A percentile compares a stretch with the other conserved stretches of the same genome.
These are phyloP conservation scores for Mythimna vitellina DNA, from an alignment of 2,888 invertebrate genomes.

Conservation along the genomic window DNA sequence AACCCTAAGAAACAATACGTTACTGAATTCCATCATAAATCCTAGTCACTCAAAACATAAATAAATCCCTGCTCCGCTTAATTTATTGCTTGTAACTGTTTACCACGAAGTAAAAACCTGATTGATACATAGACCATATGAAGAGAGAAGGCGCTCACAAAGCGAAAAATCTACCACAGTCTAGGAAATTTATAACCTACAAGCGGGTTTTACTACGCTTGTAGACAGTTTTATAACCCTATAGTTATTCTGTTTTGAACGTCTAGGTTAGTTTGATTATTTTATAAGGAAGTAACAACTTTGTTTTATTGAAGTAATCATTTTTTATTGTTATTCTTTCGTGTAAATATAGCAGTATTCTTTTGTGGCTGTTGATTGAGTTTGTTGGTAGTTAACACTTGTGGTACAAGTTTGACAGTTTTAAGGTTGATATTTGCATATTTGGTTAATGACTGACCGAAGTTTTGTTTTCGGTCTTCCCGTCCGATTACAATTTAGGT, in stretches of 20 bases:
- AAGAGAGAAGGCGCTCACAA: conserved; percentile 24
- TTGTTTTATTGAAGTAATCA: not conserved
- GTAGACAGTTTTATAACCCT: conserved; percentile 40
- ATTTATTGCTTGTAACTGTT: conserved; percentile 44
- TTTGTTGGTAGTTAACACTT: no score
- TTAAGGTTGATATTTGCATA: no score
- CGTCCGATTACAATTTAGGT: no score
- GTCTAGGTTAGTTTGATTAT: conserved; percentile 13
- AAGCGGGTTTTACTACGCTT: conserved; percentile 33
- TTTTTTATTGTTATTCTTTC: not conserved
- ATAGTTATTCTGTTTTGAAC: conserved; percentile 41
- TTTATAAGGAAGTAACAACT: conserved; percentile 2
- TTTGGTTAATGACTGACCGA: no score
- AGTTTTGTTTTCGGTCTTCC: no score
- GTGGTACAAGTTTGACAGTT: no score
- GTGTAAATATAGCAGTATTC: not conserved
- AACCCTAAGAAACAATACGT: not conserved
- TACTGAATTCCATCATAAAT: conserved; percentile 12
- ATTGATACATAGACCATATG: conserved; percentile 48
- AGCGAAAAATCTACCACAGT: conserved; percentile 31
- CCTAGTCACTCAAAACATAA: conserved; percentile 18
- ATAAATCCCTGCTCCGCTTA: conserved; percentile 23
- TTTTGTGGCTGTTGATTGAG: not conserved
- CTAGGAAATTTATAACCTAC: conserved; percentile 47
- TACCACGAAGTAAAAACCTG: conserved; percentile 39